phyloP scores from a whole-genome alignment of 2,113 vertebrate genomes.

The Cheilinus undulatus region DNA sequence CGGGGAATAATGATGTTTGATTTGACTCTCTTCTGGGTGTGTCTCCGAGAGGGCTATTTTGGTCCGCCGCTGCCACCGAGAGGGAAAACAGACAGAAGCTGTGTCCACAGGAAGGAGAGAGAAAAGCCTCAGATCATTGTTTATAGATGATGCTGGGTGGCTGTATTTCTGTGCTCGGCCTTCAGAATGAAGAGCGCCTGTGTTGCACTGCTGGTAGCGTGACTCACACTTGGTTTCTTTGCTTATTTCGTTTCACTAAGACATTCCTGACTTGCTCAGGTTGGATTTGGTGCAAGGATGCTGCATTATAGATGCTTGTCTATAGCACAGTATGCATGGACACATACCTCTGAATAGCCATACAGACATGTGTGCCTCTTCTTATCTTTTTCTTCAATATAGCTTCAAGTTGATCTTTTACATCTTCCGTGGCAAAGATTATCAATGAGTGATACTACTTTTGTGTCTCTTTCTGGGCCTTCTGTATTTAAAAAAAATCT shows the following conservation, averaged over 20 bases:
- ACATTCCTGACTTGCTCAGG: conserved; percentile 28
- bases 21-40: conserved; percentile 58
- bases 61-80: conserved; percentile 34
- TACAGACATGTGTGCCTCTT: neutral
- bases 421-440: no score
- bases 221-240: conserved; percentile 48
- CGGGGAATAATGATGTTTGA: conserved; percentile 64
- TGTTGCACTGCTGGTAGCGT: conserved; percentile 36
- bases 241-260: conserved; percentile 41
- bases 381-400: no score
- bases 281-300: conserved; percentile 15
- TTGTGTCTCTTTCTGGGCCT: no score
- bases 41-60: conserved; percentile 57
- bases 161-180: conserved; percentile 49
- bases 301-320: neutral
- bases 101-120: conserved; percentile 24
- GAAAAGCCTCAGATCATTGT: conserved; percentile 49
- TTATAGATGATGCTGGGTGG: conserved; percentile 59
- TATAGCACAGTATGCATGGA: neutral
- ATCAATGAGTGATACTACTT: no score
- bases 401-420: no score
- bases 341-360: neutral
- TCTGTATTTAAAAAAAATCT: no score
- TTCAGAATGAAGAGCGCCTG: conserved; percentile 45
- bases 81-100: conserved; percentile 40